These are phyloP conservation scores for Holcopasites calliopsidis DNA, from an alignment of 1,140 invertebrate genomes.

Conservation along the genomic window DNA sequence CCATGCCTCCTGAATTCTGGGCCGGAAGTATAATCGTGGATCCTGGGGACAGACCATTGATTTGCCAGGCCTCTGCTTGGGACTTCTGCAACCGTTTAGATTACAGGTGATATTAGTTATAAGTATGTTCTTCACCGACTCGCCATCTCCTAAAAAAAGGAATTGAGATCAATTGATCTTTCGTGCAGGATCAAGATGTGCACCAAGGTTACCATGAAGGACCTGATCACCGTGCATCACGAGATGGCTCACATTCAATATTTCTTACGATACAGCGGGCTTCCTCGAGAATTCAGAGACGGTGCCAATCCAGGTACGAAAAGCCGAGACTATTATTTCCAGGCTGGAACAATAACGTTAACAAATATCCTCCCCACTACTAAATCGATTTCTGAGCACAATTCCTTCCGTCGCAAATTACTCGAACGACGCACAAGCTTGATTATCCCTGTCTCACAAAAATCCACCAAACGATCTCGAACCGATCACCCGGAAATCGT, in stretches of 20 bases:
- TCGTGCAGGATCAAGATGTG: conserved; percentile 95
- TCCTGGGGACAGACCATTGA: conserved; percentile 85
- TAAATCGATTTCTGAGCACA: no score
- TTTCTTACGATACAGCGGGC: conserved; percentile 91
- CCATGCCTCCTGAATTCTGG: conserved; percentile 91
- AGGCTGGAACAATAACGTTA: no score
- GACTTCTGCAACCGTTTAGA: conserved; percentile 94
- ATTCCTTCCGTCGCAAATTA: no score
- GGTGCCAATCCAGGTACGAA: conserved; percentile 93
- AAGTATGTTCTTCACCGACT: background rate
- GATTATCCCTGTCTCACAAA: background rate
- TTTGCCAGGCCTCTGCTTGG: conserved; percentile 95
- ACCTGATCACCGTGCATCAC: conserved; percentile 95
- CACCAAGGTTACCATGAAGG: conserved; percentile 92
- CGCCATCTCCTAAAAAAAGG: background rate
- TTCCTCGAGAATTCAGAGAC: conserved; percentile 91
- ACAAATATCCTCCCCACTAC: no score
- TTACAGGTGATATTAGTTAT: conserved; percentile 81
- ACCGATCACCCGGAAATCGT: background rate
- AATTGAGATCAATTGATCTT: background rate
- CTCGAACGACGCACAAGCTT: no score
- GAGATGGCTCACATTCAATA: conserved; percentile 97
- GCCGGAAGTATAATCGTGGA: conserved; percentile 88
- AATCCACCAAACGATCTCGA: background rate
- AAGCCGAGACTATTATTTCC: background rate